Evolutionary conservation across 2,113 vertebrate genomes (phyloP), one percentile per base, ranked within the genome.

Genomic region (Benitochromis conjunctus): DNA sequence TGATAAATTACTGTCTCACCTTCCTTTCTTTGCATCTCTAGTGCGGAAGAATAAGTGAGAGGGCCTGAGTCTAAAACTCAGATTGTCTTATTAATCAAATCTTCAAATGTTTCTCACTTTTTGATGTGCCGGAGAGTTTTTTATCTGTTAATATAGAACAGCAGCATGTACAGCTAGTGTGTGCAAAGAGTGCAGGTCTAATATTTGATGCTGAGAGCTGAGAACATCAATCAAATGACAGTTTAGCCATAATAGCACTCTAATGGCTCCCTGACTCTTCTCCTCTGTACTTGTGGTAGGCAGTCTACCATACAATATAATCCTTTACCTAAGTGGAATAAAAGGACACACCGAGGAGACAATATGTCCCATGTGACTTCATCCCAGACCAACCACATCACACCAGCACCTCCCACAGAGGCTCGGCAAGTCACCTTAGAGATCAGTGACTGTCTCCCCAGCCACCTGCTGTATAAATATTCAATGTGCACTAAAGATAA

Each of bases 401-500:
- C 90, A 85, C 58, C 90, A 91, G 84, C 85, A 88, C 78, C 91
- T 86, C 92, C 92, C 55, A 66, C 86, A 78, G 90, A 84, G 89
- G 77, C 87, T 84, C 83, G 19, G 79, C 85, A 86, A 94, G 96
- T 96, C 96, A 96, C 95, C 96, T 95, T 95, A 87, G 90, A 91
- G 95, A 95, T 96, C 93, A 90, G 90, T 95, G 95, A 95, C 96
- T 80, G 55, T 90, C 86, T 92, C 92, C 84, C 82, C 86, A 88
- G 94, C 89, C 83, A 87, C 89, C 71, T 87, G 88, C 88, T 91
- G 90, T 94, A 95, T 94, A 95, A 95, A 96, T 97, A 95, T 95
- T 95, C 92, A 86, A 92, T 94, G 92, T 53, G 93, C 76, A 86
- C 95, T 95, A 96, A 96, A 96, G 95, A 95, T 95, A 95, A 66